Base-by-base conservation (phyloP, 2,888 invertebrate species). In the Melanostoma mellinum region DNA sequence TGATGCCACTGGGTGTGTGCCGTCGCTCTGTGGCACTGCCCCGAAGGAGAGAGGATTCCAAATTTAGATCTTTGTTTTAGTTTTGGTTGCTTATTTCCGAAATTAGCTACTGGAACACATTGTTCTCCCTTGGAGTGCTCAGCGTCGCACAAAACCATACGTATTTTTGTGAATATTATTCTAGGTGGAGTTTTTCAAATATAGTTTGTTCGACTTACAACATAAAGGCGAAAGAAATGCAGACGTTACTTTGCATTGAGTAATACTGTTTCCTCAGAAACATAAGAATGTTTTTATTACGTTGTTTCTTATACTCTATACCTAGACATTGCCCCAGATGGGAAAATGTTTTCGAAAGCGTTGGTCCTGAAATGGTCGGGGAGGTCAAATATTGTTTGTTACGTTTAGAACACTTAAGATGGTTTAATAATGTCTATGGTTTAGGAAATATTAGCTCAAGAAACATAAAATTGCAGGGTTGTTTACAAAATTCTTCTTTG, bases 41-140 rank as follows among this genome's bases (percentile, higher is more conserved):
- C 6, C 67, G 67, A 72, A 42, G 78, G 20, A 67, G 46, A 79
- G 20, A 67, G 46, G 74, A 69, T 75, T 84, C 79, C 84, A 84
- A 84, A 79, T 75, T 71, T 68, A 74, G 78, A 48, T 40, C 48
- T 71, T 61, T 6, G 63, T 81, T 74, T 20, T 20, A 20, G 60
- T 75, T 84, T 79, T 71, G 73, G 63, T 78, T 73, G 38, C n/a
- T 52, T 77, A 38, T 82, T 73, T 82, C 73, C 78, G 69, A 82
- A 82, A 82, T 78, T 78, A 78, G 78, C 61, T 61, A 38, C 46
- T 69, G 50, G 44, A 46, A 35, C 20, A 48, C 53, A 60, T 68
- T 63, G 36, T 63, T 69, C 35, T 84, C 84, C 71, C 79, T 84
- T 79, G 79, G 74, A 79, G 84, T 56, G 71, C 36, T 55, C 38